Percentiles rank a stretch among this genome's conserved stretches.
phyloP scores from a whole-genome alignment of 2,888 invertebrate genomes.

The Lasioglossum oenotherae region DNA sequence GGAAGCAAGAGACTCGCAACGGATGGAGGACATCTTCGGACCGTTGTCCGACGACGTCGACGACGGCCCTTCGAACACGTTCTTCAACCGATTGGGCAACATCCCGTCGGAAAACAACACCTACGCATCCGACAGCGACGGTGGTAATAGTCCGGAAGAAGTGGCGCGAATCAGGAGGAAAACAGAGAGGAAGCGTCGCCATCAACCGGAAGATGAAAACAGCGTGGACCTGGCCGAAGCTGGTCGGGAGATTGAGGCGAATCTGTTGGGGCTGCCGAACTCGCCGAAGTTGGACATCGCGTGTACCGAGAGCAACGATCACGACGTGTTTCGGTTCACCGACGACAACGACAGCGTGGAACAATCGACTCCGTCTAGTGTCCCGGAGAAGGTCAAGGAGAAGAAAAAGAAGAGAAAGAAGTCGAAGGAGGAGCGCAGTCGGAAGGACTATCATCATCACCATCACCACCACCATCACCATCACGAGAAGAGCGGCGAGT shows the following conservation, averaged over 20 bases:
- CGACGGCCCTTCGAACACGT: constrained; percentile 78
- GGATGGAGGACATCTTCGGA: constrained; percentile 95
- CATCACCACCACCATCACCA: constrained; percentile 85
- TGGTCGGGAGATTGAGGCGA: constrained; percentile 92
- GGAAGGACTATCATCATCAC: constrained; percentile 89
- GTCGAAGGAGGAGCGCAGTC: constrained; percentile 91
- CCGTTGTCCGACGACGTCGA: constrained; percentile 92
- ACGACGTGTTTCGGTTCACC: constrained; percentile 87
- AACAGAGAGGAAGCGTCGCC: constrained; percentile 81
- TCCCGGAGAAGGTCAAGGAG: constrained; percentile 87
- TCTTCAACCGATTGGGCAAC: constrained; percentile 77
- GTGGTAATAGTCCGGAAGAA: constrained; percentile 82
- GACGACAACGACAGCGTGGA: constrained; percentile 87
- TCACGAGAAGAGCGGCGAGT: constrained; percentile 75
- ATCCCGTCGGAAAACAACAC: constrained; percentile 77
- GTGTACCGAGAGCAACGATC: constrained; percentile 85
- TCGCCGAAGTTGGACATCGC: constrained; percentile 85
- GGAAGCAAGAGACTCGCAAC: constrained; percentile 85
- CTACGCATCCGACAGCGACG: constrained; percentile 86
- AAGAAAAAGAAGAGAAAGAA: constrained; percentile 95
- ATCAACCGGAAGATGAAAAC: constrained; percentile 89
- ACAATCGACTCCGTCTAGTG: constrained; percentile 81
- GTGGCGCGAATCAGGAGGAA: constrained; percentile 79
- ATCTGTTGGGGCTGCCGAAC: constrained; percentile 89
- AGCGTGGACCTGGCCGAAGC: constrained; percentile 93